Evolutionary conservation across 2,888 invertebrate genomes (phyloP), one percentile per base, ranked within the genome.

Genomic region (Chymomyza fuscimana): DNA sequence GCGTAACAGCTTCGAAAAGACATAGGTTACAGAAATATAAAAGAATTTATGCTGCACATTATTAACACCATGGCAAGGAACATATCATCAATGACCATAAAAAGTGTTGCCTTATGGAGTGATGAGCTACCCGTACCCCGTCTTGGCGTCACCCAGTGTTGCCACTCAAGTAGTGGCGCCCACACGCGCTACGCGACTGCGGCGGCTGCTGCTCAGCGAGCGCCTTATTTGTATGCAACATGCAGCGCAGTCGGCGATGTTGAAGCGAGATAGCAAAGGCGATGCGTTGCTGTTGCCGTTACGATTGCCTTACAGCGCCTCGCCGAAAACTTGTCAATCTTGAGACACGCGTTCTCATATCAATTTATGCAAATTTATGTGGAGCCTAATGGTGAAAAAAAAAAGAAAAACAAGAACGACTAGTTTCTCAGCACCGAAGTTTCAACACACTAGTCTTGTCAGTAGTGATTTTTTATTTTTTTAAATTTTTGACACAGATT

Each of bases 291-390:
- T 19, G 58, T 16, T 58, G 59, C 36, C 32, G 29, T 9, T 25
- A 19, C 51, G 52, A 29, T 77, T 75, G 74, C 76, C 81, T 58
- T 22, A 58, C 29, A 25, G 16, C 19, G 81, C 80, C 79, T 74
- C 84, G 86, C 80, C 82, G 79, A 85, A 82, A 19, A 56, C 29
- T 40, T 32, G 46, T 46, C 16, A 58, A 12, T 63, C 22, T 29
- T 59, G 65, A 70, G 65, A 78, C 77, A 74, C 80, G 72, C 68
- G 67, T 82, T 82, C 74, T 79, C 79, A 81, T 81, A 65, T 67
- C 36, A 79, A 86, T 81, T 81, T 83, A 83, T 87, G 87, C 73
- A 77, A 79, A 83, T 87, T 65, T 87, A 87, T 83, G 79, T 87
- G 71, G 64, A 65, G 68, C 65, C 66, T 74, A 63, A 25, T 61